phyloP scores from a whole-genome alignment of 1,140 invertebrate genomes.

The Archivesica marissinica region DNA sequence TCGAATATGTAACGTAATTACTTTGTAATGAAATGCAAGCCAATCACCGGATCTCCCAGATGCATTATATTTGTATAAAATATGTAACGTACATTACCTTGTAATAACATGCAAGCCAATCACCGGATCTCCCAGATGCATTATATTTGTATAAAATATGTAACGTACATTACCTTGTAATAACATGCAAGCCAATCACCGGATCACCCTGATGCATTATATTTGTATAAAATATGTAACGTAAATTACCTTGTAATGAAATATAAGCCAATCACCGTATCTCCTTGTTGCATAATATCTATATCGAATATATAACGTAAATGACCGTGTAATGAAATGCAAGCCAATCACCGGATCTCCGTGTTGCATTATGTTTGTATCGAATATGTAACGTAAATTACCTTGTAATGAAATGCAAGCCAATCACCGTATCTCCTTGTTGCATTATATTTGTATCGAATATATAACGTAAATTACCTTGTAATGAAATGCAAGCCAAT shows the following conservation, averaged over 20 bases:
- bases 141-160: no score
- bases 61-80: no score
- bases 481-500: slow-evolving; percentile 79
- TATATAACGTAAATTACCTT: slow-evolving; percentile 69
- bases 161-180: no score
- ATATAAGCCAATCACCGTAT: slow-evolving; percentile 72
- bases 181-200: no score
- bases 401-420: slow-evolving; percentile 80
- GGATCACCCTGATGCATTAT: no score
- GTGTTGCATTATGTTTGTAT: slow-evolving; percentile 77
- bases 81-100: no score
- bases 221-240: slow-evolving; percentile 74
- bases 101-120: no score
- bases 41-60: no score
- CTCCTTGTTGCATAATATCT: slow-evolving; percentile 77
- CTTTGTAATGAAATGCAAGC: no score
- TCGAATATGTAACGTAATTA: no score
- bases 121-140: no score
- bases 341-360: slow-evolving; percentile 76
- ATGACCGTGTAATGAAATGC: slow-evolving; percentile 79
- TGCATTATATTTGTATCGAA: slow-evolving; percentile 77
- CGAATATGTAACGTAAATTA: slow-evolving; percentile 72
- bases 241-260: slow-evolving; percentile 78
- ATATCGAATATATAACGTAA: slow-evolving; percentile 72
- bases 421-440: slow-evolving; percentile 76